Conservation (phyloP, 2,888 invertebrate species). For the Cotesia congregata region DNA sequence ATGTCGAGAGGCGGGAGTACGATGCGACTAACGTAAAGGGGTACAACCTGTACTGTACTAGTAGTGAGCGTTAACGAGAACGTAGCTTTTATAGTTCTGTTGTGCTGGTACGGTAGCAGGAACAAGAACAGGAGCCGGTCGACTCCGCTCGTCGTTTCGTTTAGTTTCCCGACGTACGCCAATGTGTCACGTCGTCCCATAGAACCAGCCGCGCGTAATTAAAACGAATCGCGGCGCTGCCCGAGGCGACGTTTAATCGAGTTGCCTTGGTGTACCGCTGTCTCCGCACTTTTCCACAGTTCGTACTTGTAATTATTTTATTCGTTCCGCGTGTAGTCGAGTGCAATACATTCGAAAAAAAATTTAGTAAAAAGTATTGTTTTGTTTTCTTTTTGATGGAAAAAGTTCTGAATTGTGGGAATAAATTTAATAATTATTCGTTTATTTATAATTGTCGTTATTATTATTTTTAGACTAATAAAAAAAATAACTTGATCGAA, state of each 20-base stretch:
- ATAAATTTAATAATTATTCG: too few species aligned
- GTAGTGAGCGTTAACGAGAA: not conserved
- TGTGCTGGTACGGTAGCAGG: not conserved
- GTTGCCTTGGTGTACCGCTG: constrained; percentile 50
- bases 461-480: too few species aligned
- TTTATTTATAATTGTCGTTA: too few species aligned
- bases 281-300: constrained; percentile 51
- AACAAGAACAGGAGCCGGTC: not conserved
- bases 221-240: constrained; percentile 47
- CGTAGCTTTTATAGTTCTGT: not conserved
- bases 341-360: constrained; percentile 33
- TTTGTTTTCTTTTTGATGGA: too few species aligned
- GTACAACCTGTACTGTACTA: not conserved
- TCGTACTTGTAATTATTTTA: constrained; percentile 50
- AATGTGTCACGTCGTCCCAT: constrained; percentile 50
- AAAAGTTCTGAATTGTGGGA: too few species aligned
- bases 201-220: constrained; percentile 48
- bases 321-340: constrained; percentile 45
- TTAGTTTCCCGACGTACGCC: constrained; percentile 42
- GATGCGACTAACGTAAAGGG: not conserved
- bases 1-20: not conserved
- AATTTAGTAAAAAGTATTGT: constrained; percentile 1
- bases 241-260: constrained; percentile 53
- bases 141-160: constrained; percentile 35
- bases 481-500: too few species aligned